Conservation (phyloP, 1,140 invertebrate species). For the Oedothorax gibbosus region DNA sequence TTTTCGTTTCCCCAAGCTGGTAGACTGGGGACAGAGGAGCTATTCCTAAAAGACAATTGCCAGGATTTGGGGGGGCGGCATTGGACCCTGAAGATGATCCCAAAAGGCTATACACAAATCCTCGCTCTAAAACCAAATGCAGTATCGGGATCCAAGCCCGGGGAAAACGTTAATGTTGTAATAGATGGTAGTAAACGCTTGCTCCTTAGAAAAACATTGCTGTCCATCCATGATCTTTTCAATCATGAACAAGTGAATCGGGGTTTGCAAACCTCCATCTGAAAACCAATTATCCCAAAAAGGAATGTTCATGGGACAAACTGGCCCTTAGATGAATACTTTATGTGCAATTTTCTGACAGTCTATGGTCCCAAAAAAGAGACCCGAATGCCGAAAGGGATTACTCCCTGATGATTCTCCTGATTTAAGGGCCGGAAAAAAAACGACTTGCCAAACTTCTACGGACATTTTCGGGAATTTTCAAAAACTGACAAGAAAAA, state of each 20-base stretch:
- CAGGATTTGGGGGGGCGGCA: background rate
- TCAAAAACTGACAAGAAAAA: background rate
- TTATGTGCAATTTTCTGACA: background rate
- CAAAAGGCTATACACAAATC: background rate
- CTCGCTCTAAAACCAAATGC: background rate
- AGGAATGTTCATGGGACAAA: background rate
- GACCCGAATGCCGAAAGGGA: background rate
- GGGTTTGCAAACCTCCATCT: background rate
- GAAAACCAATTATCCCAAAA: background rate
- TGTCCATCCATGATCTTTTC: background rate
- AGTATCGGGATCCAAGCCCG: background rate
- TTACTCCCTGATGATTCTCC: background rate
- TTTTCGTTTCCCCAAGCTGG: background rate
- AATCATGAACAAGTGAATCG: background rate
- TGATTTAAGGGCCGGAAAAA: background rate
- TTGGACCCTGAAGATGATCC: background rate
- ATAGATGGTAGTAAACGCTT: background rate
- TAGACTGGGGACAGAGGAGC: background rate
- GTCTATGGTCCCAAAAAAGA: background rate
- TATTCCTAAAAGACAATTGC: conserved; percentile 1
- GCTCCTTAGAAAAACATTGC: background rate
- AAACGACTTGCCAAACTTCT: background rate
- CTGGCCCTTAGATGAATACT: background rate
- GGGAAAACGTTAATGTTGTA: background rate
- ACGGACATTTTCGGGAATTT: background rate